Percentiles rank a stretch among this genome's conserved stretches.
Evolutionary conservation across 2,888 invertebrate species (phyloP).

Genomic region (Scaptomyza reducta): DNA sequence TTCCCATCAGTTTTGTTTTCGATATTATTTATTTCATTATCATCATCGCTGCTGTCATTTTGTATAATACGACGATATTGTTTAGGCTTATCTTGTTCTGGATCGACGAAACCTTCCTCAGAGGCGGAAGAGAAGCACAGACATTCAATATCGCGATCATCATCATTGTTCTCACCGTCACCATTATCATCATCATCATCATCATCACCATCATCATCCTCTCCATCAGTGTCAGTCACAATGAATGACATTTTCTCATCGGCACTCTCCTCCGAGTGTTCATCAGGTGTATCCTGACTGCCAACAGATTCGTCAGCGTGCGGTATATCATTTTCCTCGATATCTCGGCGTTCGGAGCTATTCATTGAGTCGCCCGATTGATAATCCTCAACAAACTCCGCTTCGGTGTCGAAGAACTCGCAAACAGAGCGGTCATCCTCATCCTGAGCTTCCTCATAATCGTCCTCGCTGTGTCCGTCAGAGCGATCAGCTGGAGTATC

Average conservation of each 20-base stretch:
- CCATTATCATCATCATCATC: conserved; percentile 35
- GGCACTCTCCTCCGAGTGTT: conserved; percentile 82
- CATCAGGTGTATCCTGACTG: conserved; percentile 85
- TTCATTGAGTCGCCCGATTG: conserved; percentile 83
- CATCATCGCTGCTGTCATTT: conserved; percentile 32
- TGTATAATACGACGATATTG: conserved; percentile 54
- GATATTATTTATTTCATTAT: background rate
- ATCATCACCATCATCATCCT: conserved; percentile 29
- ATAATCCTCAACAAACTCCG: conserved; percentile 72
- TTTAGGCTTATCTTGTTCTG: conserved; percentile 1
- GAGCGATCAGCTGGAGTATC: conserved; percentile 1
- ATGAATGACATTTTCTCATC: conserved; percentile 85
- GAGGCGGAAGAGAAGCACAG: conserved; percentile 46
- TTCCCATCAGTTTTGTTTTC: background rate
- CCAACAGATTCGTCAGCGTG: conserved; percentile 86
- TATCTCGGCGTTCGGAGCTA: conserved; percentile 85
- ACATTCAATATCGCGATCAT: conserved; percentile 33
- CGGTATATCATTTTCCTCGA: conserved; percentile 85
- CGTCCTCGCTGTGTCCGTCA: conserved; percentile 5
- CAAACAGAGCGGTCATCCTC: conserved; percentile 24
- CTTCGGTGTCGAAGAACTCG: conserved; percentile 78
- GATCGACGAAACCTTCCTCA: conserved; percentile 24
- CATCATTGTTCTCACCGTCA: conserved; percentile 34
- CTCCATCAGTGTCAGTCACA: conserved; percentile 81
- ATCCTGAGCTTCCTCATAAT: conserved; percentile 17